Evolutionary conservation across 64 coral and sea anemone genomes (phyloP).

Genomic region (Trachythela sp.): DNA sequence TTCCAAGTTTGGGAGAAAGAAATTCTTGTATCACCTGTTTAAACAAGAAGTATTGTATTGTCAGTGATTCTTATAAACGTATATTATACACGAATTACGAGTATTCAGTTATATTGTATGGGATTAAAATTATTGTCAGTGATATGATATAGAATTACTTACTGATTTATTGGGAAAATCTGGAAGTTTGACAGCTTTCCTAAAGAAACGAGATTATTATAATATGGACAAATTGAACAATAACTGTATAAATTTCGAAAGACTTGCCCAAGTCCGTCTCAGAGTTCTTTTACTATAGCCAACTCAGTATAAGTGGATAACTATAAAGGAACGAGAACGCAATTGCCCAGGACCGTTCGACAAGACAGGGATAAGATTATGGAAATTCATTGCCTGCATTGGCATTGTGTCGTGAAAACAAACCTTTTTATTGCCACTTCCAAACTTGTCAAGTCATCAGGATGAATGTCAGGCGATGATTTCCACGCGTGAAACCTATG

Average conservation of each 20-base stretch:
- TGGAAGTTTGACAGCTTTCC: conserved; percentile 62
- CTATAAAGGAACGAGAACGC: too few species aligned
- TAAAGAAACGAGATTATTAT: neutral
- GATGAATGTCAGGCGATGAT: neutral
- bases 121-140: too few species aligned
- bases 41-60: neutral
- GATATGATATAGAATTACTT: conserved; percentile 8
- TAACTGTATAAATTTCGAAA: too few species aligned
- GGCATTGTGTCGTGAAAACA: neutral
- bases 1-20: conserved; percentile 49
- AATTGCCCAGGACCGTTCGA: too few species aligned
- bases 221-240: neutral
- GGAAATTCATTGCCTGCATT: neutral
- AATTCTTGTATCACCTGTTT: conserved; percentile 66
- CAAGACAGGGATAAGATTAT: neutral
- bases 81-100: too few species aligned
- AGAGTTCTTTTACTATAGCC: too few species aligned
- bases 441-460: neutral
- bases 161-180: conserved; percentile 63
- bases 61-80: too few species aligned
- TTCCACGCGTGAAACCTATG: neutral
- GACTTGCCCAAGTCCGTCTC: too few species aligned
- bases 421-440: neutral
- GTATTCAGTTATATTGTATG: too few species aligned
- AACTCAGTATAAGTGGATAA: too few species aligned